Base-by-base conservation (phyloP, 2,888 invertebrate species). In the Panzeria rudis region DNA sequence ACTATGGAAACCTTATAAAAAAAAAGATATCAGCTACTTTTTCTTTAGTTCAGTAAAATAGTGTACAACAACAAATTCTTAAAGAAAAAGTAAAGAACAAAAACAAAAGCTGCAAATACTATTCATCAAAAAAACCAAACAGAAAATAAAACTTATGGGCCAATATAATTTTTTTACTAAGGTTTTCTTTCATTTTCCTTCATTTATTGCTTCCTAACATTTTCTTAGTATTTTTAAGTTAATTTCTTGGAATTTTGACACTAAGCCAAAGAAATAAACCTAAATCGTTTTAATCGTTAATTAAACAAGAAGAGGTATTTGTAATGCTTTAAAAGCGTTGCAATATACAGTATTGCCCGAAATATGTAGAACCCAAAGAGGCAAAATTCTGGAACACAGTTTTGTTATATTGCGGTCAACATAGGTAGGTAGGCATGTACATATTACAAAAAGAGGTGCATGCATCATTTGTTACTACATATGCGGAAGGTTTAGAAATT, bases 1-100 rank as follows among this genome's bases (percentile, higher is more conserved):
- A 23, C 82, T 75, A 83, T 75, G 32, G 85, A 85, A 85, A 83
- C 85, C 85, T 52, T 85, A 85, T 59, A 85, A 85, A 66, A 32
- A 13, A 41, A 23, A 52, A 23, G 6, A 17, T 25, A 64, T 0
- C n/a, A n/a, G 23, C 8, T 35, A 23, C 20, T 29, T 50, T 61
- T 72, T 69, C n/a, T 81, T 35, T 1, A 35, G n/a, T 17, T 32
- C n/a, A 32, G 17, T 11, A 20, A 47, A 50, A n/a, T 17, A 79
- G 38, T 54, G 35, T 44, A 47, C 11, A 56, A 72, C 1, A 54
- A 56, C 64, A 25, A 29, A 20, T 47, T 25, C 23, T 52, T 32
- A 7, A 62, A 25, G 35, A 56, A 62, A 69, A 76, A 35, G 15
- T n/a, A 47, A 47, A 44, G n/a, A 15, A 15, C 2, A 52, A 52